These are phyloP conservation scores for Epirrhoe alternata DNA, from an alignment of 2,888 invertebrate species.

Conservation along the genomic window DNA sequence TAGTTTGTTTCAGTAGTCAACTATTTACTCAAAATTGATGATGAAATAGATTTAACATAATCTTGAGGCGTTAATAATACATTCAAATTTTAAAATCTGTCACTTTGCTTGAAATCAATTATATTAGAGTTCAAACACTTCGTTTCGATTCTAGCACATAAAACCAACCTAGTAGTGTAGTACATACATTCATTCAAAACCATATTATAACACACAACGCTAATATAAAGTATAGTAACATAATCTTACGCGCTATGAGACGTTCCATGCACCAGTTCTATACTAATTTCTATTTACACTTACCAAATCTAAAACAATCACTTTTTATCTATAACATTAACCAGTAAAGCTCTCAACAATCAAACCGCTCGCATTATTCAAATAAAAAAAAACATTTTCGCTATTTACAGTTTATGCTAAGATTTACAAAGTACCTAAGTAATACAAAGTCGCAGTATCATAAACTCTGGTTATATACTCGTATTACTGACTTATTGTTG, in stretches of 20 bases:
- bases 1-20: background rate
- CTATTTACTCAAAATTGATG: background rate
- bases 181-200: conserved; percentile 22
- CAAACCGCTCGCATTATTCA: conserved; percentile 57
- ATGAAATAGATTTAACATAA: background rate
- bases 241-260: conserved; percentile 57
- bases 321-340: conserved; percentile 41
- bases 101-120: background rate
- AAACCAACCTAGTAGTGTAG: too few species aligned
- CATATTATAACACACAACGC: conserved; percentile 27
- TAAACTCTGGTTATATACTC: conserved; percentile 42
- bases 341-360: conserved; percentile 68
- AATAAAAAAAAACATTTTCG: conserved; percentile 56
- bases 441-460: conserved; percentile 33
- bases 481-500: too few species aligned
- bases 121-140: conserved; percentile 2
- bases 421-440: conserved; percentile 26
- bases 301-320: conserved; percentile 48
- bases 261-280: conserved; percentile 64
- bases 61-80: background rate
- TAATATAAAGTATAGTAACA: conserved; percentile 29
- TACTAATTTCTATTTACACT: conserved; percentile 50
- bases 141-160: conserved; percentile 12
- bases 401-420: conserved; percentile 55
- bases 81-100: background rate